Evolutionary conservation across 2,113 vertebrate genomes (phyloP).

Genomic region (Chunga burmeisteri): DNA sequence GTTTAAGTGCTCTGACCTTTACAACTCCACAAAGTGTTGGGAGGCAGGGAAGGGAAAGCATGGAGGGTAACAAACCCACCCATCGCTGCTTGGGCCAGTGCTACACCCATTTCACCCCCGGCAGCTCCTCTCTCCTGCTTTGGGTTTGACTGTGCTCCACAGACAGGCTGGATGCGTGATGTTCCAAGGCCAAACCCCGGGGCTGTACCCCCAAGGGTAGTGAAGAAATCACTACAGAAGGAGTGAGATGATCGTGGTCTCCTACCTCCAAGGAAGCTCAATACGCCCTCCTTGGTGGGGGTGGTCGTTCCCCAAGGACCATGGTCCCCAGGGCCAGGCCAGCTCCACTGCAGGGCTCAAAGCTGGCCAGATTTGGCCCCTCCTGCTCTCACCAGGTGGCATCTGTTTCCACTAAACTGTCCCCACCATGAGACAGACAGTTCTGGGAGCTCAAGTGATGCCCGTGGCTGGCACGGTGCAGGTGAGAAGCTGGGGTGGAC

Average conservation of each 20-base stretch:
- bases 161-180: background rate
- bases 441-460: background rate
- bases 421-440: background rate
- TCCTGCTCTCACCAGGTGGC: background rate
- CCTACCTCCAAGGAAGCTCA: background rate
- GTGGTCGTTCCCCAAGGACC: background rate
- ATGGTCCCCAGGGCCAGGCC: background rate
- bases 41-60: background rate
- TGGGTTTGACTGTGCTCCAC: background rate
- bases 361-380: background rate
- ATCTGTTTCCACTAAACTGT: background rate
- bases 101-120: fast-evolving
- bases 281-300: background rate
- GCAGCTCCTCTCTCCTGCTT: background rate
- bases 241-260: background rate
- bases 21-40: background rate
- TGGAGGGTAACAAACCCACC: background rate
- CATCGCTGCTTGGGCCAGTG: background rate
- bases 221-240: background rate
- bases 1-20: background rate
- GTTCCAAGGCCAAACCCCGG: background rate
- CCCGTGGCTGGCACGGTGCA: fast-evolving
- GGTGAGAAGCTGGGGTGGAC: background rate
- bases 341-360: background rate
- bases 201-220: background rate